phyloP scores from a whole-genome alignment of 2,113 vertebrate species.

The human (Homo sapiens) region GRCh38 chr3:46831501-46832000 shows the following conservation, averaged over 20 bases:
- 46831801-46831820: too few species aligned
- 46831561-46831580: too few species aligned
- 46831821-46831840: neutral
- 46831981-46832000: neutral
- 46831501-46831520: neutral
- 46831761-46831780: neutral
- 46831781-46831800: neutral
- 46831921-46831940: neutral
- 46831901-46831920: slow-evolving; percentile 39
- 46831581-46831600: neutral
- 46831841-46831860: neutral
- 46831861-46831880: neutral
- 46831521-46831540: neutral
- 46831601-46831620: neutral
- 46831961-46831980: neutral
- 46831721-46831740: neutral
- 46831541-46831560: neutral
- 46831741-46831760: neutral
- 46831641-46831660: neutral
- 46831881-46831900: neutral
- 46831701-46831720: neutral
- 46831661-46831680: neutral
- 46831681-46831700: neutral
- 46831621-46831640: neutral
- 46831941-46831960: fast-evolving